Evolutionary conservation across 2,888 invertebrate genomes (phyloP), one percentile per base, ranked within the genome.

Genomic region (Perithous albicinctus): DNA sequence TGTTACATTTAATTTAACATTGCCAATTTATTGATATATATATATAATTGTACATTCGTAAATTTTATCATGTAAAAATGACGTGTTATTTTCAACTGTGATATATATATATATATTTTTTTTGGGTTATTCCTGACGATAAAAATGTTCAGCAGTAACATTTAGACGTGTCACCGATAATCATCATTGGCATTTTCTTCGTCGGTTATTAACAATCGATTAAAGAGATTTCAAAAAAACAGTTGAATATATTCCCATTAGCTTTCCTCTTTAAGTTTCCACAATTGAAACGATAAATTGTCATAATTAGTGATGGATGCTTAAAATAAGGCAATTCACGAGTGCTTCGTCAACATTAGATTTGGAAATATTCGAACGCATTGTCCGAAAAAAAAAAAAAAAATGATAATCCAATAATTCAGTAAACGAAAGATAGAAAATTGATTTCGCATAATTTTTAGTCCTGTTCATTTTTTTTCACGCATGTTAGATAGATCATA

Each of bases 161-260:
- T 54, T 54, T 54, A 54, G 54, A 29, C 29, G 54, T 54, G 54
- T 54, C 54, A 54, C 26, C 54, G 54, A 54, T n/a, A 54, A 54
- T 29, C 26, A n/a, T 54, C n/a, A 54, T 54, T 26, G 54, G 3
- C 29, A n/a, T 54, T 54, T 26, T 54, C 54, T 29, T n/a, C 12
- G 54, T 10, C 12, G 26, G 3, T 26, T 54, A 8, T 46, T 18
- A 18, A 46, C 20, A 54, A 54, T 18, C 1, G 5, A 48, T 2
- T 15, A 15, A 26, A 54, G 10, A 26, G 26, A 2, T 12, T 23
- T 26, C 6, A 20, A 48, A 15, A n/a, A n/a, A 51, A 18, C 51
- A 12, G 3, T 51, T 10, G 8, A 10, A 51, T n/a, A n/a, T 23
- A 51, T 51, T 51, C 12, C 12, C 12, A 8, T 20, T 7, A 51